Evolutionary conservation across 2,113 vertebrate genomes (phyloP).

Genomic region (Notiomystis cincta): DNA sequence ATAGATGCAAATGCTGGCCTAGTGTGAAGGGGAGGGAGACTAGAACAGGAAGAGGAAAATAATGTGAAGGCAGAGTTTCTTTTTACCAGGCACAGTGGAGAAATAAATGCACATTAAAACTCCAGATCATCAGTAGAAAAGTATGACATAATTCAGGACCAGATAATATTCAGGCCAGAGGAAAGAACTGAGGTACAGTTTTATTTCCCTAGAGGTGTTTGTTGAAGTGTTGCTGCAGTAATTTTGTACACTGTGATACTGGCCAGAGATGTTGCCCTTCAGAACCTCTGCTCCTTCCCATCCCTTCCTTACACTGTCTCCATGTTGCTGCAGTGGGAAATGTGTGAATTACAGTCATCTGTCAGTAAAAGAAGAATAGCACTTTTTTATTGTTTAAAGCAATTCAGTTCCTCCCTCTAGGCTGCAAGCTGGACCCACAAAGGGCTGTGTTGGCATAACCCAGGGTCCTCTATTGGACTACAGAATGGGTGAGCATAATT

Average conservation of each 20-base stretch:
- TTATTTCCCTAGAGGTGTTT: neutral
- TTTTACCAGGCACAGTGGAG: neutral
- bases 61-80: neutral
- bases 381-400: neutral
- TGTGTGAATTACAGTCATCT: neutral
- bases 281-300: neutral
- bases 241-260: neutral
- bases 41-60: neutral
- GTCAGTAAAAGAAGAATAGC: neutral
- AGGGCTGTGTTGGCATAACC: neutral
- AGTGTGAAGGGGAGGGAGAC: neutral
- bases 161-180: neutral
- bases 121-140: neutral
- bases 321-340: neutral
- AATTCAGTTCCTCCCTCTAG: neutral
- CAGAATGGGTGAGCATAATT: neutral
- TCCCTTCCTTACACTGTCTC: neutral
- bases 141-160: neutral
- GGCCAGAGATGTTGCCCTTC: no score
- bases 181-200: neutral
- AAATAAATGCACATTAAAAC: neutral
- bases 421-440: neutral
- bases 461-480: neutral
- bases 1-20: neutral
- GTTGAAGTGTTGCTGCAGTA: neutral